Percentiles rank a stretch among this genome's conserved stretches.
Conservation (phyloP, 2,113 vertebrate species). For the Xiphophorus couchianus region DNA sequence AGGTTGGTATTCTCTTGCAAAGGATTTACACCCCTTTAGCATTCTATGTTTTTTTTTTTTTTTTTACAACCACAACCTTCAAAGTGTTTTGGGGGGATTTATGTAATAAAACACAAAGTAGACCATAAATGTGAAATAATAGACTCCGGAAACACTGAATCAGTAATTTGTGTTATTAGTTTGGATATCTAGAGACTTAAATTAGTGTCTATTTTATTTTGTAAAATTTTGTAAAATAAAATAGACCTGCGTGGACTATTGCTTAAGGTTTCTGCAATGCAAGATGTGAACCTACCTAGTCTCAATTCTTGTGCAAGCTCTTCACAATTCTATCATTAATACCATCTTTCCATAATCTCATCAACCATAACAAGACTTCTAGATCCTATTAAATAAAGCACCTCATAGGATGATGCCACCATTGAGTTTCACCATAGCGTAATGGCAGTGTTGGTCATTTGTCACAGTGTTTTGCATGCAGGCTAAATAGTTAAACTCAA, state of each 20-base stretch:
- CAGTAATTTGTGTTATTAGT: not conserved
- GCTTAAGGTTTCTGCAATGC: too few species aligned
- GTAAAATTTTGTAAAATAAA: too few species aligned
- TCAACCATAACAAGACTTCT: too few species aligned
- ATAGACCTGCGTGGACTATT: too few species aligned
- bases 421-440: not conserved
- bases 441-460: not conserved
- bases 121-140: not conserved
- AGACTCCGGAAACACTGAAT: too few species aligned
- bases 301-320: too few species aligned
- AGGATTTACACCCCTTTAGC: not conserved
- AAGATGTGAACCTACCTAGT: too few species aligned
- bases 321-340: too few species aligned
- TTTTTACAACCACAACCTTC: not conserved
- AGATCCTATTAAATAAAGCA: not conserved
- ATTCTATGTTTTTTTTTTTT: not conserved
- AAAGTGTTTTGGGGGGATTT: not conserved
- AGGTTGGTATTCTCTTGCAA: not conserved
- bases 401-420: not conserved
- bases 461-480: too few species aligned
- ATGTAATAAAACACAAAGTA: not conserved
- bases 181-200: not conserved
- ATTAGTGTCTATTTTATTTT: too few species aligned
- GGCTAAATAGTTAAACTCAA: too few species aligned
- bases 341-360: too few species aligned